Conservation (phyloP, 2,888 invertebrate species). For the Hypena proboscidalis region DNA sequence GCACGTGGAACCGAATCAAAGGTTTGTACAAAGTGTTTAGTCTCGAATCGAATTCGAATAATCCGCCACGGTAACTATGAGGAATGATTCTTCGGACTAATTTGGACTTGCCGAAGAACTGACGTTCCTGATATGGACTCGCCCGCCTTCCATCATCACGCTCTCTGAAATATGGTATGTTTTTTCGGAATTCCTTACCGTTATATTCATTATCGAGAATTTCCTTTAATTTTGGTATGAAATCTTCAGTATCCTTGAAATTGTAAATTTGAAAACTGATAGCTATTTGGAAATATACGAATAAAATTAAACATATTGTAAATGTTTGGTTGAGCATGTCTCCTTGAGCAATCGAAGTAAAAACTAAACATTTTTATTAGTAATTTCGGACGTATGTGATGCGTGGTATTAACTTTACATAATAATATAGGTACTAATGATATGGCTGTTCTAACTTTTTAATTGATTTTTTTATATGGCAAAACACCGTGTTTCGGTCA, state of each 20-base stretch:
- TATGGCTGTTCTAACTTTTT: too few species aligned
- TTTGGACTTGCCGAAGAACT: constrained; percentile 6
- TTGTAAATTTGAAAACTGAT: constrained; percentile 15
- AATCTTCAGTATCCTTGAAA: not conserved
- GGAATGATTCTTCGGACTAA: constrained; percentile 44
- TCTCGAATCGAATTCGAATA: constrained; percentile 39
- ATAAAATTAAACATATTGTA: constrained; percentile 22
- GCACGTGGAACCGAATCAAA: constrained; percentile 39
- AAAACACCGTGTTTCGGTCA: too few species aligned
- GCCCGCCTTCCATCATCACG: not conserved
- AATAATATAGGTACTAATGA: not conserved
- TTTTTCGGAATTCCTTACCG: not conserved
- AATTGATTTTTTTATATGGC: too few species aligned
- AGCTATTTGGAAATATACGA: constrained; percentile 12
- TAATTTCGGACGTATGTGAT: not conserved
- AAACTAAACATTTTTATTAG: not conserved
- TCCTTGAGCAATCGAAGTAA: not conserved
- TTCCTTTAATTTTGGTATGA: constrained; percentile 4
- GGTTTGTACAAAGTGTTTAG: constrained; percentile 45
- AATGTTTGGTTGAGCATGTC: constrained; percentile 14
- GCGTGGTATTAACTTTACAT: constrained; percentile 6
- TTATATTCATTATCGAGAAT: not conserved
- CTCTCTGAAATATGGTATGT: not conserved
- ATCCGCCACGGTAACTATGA: constrained; percentile 25
- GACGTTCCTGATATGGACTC: not conserved